These are phyloP conservation scores for Protobothrops mucrosquamatus DNA, from an alignment of 2,113 vertebrate genomes.

Conservation along the genomic window DNA sequence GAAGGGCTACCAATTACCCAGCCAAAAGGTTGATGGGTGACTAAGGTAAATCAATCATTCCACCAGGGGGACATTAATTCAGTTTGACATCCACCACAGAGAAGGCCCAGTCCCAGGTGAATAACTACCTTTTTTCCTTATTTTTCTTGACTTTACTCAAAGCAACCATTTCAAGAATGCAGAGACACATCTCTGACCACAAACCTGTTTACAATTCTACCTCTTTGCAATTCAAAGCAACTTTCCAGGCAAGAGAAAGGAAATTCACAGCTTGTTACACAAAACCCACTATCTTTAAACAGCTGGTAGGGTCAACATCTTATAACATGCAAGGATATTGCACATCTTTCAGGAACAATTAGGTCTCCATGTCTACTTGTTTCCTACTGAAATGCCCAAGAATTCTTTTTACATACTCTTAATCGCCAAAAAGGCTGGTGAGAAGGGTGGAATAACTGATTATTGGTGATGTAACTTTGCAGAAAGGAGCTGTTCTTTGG, in stretches of 20 bases:
- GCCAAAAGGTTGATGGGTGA: not conserved
- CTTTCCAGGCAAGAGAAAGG: not conserved
- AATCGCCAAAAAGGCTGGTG: not conserved
- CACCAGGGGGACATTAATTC: not conserved
- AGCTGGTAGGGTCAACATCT: not conserved
- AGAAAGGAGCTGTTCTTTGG: not conserved
- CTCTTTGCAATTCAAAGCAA: not conserved
- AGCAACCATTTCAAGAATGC: not conserved
- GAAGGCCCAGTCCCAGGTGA: not conserved
- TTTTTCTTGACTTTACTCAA: not conserved
- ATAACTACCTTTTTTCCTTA: not conserved
- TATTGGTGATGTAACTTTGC: constrained; percentile 1
- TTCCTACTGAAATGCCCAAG: not conserved
- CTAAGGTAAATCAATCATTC: not conserved
- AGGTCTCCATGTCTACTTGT: too few relatives aligned
- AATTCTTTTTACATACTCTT: not conserved
- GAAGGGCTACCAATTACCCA: not conserved
- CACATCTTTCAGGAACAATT: not conserved
- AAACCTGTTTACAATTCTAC: not conserved
- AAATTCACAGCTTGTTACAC: not conserved
- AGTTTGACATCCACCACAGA: not conserved
- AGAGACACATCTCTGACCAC: not conserved
- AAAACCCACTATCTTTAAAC: not conserved
- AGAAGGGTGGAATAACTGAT: not conserved
- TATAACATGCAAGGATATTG: not conserved